These are phyloP conservation scores for Planococcus citri DNA, from an alignment of 1,140 invertebrate species.

Conservation along the genomic window DNA sequence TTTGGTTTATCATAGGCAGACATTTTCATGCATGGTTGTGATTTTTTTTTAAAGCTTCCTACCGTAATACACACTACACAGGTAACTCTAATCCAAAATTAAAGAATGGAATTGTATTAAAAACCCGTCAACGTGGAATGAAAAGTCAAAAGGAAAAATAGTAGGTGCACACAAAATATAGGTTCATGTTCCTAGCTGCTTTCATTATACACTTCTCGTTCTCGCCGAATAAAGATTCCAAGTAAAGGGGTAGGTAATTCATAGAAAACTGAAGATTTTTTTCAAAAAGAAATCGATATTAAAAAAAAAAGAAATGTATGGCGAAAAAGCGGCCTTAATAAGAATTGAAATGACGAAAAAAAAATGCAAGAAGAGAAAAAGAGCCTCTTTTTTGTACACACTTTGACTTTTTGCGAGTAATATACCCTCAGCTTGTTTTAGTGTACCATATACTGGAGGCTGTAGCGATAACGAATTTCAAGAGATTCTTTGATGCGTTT, in stretches of 20 bases:
- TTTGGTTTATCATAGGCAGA: too few species aligned
- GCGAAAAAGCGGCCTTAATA: slow-evolving; percentile 1
- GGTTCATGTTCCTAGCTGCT: background rate
- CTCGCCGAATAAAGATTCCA: background rate
- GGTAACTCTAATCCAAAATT: background rate
- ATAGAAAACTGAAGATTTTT: background rate
- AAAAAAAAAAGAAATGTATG: background rate
- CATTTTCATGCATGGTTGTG: too few species aligned
- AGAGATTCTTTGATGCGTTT: background rate
- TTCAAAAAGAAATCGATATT: background rate
- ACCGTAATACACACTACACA: background rate
- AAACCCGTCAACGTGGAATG: background rate
- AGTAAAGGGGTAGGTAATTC: background rate
- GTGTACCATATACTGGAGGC: too few species aligned
- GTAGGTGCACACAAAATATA: slow-evolving; percentile 8
- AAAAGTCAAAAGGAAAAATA: background rate
- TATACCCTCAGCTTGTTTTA: background rate
- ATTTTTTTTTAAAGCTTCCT: too few species aligned
- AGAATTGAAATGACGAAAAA: slow-evolving; percentile 4
- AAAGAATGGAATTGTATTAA: slow-evolving; percentile 8
- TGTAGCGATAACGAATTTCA: background rate
- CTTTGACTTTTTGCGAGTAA: background rate
- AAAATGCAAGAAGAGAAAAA: too few species aligned
- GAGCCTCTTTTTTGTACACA: background rate
- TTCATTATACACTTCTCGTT: too few species aligned